A percentile compares a stretch with the other conserved stretches of the same genome.
phyloP scores from a whole-genome alignment of 2,797 vertebrate species.

The Echeneis naucrates region DNA sequence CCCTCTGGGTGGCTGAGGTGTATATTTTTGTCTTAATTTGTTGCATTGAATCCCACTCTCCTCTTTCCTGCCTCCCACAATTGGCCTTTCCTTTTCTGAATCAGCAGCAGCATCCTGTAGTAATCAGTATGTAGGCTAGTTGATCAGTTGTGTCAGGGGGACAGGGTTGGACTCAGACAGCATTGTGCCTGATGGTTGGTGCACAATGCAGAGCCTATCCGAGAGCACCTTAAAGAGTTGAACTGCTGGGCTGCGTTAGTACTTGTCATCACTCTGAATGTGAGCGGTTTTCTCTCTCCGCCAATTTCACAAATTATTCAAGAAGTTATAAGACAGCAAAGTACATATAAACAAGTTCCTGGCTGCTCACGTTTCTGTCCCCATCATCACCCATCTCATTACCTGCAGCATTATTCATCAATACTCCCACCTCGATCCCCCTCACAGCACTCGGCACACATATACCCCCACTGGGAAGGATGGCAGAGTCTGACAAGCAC shows the following conservation, averaged over 20 bases:
- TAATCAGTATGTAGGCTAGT: background rate
- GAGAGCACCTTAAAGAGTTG: constrained; percentile 32
- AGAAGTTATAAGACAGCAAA: constrained; percentile 49
- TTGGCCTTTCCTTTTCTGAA: background rate
- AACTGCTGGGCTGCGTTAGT: constrained; percentile 10
- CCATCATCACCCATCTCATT: constrained; percentile 72
- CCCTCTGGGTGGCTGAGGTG: too few species aligned
- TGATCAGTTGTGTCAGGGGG: background rate
- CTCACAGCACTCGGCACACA: constrained; percentile 47
- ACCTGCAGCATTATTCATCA: constrained; percentile 78
- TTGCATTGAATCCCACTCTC: background rate
- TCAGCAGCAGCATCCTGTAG: background rate
- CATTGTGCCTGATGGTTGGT: background rate
- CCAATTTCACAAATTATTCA: constrained; percentile 56
- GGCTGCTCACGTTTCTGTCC: constrained; percentile 61
- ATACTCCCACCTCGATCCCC: constrained; percentile 54
- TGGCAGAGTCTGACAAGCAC: constrained; percentile 70
- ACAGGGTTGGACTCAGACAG: too few species aligned
- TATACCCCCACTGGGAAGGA: constrained; percentile 67
- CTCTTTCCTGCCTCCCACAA: background rate
- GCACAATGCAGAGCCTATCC: constrained; percentile 25
- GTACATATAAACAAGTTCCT: constrained; percentile 59
- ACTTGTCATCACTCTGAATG: background rate
- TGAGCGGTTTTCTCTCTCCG: constrained; percentile 38
- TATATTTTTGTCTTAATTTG: background rate